A percentile compares a stretch with the other conserved stretches of the same genome.
These are phyloP conservation scores for Ctenoplectra terminalis DNA, from an alignment of 1,140 invertebrate species.

Conservation along the genomic window DNA sequence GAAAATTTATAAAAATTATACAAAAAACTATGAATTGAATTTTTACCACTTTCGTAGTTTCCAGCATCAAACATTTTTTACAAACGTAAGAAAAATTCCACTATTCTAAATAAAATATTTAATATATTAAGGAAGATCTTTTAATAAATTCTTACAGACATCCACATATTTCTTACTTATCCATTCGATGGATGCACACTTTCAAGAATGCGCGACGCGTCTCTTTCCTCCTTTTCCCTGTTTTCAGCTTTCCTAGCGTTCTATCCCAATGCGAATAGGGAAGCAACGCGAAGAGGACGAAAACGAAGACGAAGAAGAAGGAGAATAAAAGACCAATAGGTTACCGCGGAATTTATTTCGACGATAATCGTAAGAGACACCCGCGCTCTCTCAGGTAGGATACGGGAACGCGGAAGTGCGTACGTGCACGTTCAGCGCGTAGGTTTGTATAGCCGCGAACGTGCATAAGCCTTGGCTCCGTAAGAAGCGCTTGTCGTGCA, in stretches of 20 bases:
- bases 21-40: no score
- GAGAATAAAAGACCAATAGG: constrained; percentile 24
- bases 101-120: no score
- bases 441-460: constrained; percentile 49
- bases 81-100: no score
- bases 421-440: constrained; percentile 37
- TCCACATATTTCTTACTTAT: not conserved
- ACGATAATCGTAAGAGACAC: constrained; percentile 38
- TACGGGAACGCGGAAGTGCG: constrained; percentile 52
- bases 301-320: not conserved
- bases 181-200: not conserved
- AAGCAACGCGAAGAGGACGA: not conserved
- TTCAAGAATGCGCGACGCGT: not conserved
- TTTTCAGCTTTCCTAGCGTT: not conserved
- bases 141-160: not conserved
- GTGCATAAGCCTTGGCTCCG: constrained; percentile 28
- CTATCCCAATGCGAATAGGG: constrained; percentile 22
- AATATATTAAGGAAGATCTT: no score
- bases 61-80: no score
- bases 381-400: constrained; percentile 36
- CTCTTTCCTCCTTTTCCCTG: not conserved
- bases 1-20: no score
- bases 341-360: constrained; percentile 47
- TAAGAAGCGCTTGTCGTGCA: constrained; percentile 45
- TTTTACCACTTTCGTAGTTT: no score